A percentile compares a stretch with the other conserved stretches of the same genome.
Evolutionary conservation across 2,113 vertebrate genomes (phyloP).

Genomic region (Tachysurus vachellii): DNA sequence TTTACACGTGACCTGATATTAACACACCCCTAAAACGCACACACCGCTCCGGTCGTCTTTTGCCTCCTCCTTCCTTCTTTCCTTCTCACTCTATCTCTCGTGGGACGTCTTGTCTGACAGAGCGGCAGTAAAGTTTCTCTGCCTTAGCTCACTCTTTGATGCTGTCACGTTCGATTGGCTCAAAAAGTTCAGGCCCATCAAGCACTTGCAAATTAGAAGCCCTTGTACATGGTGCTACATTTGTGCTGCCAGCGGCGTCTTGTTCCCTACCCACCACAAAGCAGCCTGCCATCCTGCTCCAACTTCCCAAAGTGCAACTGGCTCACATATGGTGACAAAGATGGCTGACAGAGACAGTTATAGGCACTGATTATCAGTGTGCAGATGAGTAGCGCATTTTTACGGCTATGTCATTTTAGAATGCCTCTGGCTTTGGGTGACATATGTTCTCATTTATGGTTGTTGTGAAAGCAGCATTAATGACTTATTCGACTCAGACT

Average conservation of each 20-base stretch:
- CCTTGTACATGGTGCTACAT: conserved; percentile 55
- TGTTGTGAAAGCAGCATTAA: conserved; percentile 28
- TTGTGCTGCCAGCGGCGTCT: conserved; percentile 61
- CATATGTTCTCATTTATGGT: conserved; percentile 42
- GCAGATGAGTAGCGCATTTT: conserved; percentile 31
- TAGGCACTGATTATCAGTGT: conserved; percentile 34
- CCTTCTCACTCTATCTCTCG: conserved; percentile 48
- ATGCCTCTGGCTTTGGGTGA: conserved; percentile 38
- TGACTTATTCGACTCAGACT: conserved; percentile 32
- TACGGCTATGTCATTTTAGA: conserved; percentile 29
- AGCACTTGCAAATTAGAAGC: conserved; percentile 69
- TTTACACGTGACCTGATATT: conserved; percentile 36
- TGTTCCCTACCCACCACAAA: conserved; percentile 53
- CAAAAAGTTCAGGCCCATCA: conserved; percentile 73
- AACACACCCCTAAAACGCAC: not conserved
- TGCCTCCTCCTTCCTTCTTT: conserved; percentile 13
- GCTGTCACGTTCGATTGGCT: conserved; percentile 74
- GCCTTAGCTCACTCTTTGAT: conserved; percentile 72
- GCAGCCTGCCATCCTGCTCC: conserved; percentile 44
- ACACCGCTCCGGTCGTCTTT: not conserved
- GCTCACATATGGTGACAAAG: conserved; percentile 39
- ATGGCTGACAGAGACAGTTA: conserved; percentile 40
- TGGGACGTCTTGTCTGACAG: conserved; percentile 67
- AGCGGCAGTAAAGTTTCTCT: conserved; percentile 72
- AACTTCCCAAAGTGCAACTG: conserved; percentile 40